phyloP scores from a whole-genome alignment of 2,113 vertebrate genomes.

The Ceuthmochares aereus region DNA sequence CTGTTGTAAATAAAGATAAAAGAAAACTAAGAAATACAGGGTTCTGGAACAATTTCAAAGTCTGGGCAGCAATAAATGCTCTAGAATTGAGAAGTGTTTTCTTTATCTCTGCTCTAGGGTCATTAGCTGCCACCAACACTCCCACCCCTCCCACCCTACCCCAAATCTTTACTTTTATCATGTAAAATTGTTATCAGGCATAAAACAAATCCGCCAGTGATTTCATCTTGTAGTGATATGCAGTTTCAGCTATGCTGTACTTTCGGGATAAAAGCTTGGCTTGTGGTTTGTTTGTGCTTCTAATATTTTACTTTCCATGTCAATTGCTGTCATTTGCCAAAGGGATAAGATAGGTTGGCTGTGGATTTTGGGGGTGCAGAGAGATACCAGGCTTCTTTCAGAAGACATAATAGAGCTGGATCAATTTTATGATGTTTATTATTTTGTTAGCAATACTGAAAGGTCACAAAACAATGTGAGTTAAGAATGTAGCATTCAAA shows the following conservation, averaged over 20 bases:
- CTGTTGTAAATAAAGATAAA: neutral
- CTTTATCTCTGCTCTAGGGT: neutral
- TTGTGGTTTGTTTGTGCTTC: neutral
- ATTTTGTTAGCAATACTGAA: neutral
- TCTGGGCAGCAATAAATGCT: neutral
- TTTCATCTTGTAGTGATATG: neutral
- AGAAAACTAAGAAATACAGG: neutral
- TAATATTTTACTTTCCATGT: neutral
- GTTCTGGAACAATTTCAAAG: neutral
- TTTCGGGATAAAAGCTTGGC: neutral
- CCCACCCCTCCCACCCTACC: rapidly evolving
- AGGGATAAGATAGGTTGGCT: neutral
- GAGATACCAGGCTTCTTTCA: neutral
- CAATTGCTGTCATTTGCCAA: neutral
- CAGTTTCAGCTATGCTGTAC: neutral
- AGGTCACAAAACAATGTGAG: neutral
- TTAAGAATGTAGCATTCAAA: neutral
- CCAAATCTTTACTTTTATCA: neutral
- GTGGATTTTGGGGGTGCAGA: neutral
- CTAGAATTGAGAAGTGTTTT: neutral
- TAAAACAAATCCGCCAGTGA: neutral
- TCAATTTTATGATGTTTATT: neutral
- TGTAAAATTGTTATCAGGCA: neutral
- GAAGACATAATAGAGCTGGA: neutral
- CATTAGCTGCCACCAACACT: neutral